Conservation (phyloP, 2,113 vertebrate genomes). For the Halcyon malimbica region DNA sequence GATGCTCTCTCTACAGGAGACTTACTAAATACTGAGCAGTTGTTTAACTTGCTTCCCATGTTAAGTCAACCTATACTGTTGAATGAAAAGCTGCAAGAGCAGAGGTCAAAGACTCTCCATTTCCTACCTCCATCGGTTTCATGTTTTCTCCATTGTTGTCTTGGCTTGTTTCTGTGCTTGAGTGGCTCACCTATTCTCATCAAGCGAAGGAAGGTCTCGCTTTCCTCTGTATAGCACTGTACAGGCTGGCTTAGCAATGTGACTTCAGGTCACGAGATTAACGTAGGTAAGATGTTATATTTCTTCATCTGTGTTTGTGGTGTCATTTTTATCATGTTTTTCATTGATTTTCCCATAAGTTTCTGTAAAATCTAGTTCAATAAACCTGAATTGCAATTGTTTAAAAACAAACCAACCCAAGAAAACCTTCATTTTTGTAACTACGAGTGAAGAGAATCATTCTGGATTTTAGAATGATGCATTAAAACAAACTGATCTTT, state of each 20-base stretch:
- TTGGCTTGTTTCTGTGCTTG: background rate
- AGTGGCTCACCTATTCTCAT: background rate
- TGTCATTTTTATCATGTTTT: background rate
- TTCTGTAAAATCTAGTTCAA: background rate
- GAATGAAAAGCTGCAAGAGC: background rate
- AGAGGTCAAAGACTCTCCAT: background rate
- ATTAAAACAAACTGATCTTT: background rate
- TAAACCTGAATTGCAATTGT: background rate
- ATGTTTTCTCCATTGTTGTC: background rate
- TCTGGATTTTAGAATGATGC: background rate
- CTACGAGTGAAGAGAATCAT: background rate
- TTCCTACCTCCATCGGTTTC: background rate
- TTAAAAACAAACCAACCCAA: background rate
- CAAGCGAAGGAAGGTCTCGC: background rate
- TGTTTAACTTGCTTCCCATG: background rate
- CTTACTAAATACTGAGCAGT: background rate
- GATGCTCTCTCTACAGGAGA: background rate
- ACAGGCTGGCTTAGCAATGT: background rate
- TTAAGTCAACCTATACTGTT: background rate
- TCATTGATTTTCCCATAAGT: background rate
- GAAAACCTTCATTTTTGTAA: background rate
- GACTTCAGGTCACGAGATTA: background rate
- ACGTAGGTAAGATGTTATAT: accelerated
- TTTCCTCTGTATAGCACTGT: background rate
- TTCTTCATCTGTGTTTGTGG: background rate